Base-by-base conservation (phyloP, 2,888 invertebrate genomes). In the Lacanobia wlatinum region DNA sequence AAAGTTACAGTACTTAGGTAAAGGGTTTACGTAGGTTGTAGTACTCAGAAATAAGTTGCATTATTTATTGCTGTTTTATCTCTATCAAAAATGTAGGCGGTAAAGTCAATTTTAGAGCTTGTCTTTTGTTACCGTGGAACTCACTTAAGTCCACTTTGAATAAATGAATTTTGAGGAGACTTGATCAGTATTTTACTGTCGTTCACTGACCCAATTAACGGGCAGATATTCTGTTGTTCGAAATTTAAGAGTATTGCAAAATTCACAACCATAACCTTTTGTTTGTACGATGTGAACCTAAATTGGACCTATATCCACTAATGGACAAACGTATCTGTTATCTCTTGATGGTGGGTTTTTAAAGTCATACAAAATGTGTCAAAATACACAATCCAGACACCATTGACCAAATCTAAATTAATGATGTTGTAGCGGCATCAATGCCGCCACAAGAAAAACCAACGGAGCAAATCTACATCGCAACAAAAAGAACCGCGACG, bases 61-160 rank as follows among this genome's bases (percentile, higher is more conserved):
- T 43, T 43, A 43, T 43, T 43, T 48, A 48, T 6, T 8, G 3
- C 6, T 48, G 16, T n/a, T 10, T 56, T 70, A 12, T 48, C 18
- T 46, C 23, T 23, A 1, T 6, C n/a, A 28, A 21, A 12, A 65
- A 12, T n/a, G 18, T 14, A 43, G 14, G 38, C 59, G 21, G 0
- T 46, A 46, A 48, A 38, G 67, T 50, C 18, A 2, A 59, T 52
- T 69, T 69, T 53, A 52, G 16, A 16, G 52, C 52, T 52, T 21
- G 28, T 52, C 77, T 48, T 52, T 73, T 70, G 77, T 69, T 28
- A 52, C n/a, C 14, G 8, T 7, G 50, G 12, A 18, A 68, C 52
- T n/a, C 69, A 59, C 28, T 76, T 69, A 69, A 76, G 58, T 59
- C 52, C 52, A 77, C 70, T 73, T 77, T 73, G 77, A 59, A 70